Evolutionary conservation across 2,888 invertebrate species (phyloP), one percentile per base, ranked within the genome.

Genomic region (Chaitophorus viminalis): DNA sequence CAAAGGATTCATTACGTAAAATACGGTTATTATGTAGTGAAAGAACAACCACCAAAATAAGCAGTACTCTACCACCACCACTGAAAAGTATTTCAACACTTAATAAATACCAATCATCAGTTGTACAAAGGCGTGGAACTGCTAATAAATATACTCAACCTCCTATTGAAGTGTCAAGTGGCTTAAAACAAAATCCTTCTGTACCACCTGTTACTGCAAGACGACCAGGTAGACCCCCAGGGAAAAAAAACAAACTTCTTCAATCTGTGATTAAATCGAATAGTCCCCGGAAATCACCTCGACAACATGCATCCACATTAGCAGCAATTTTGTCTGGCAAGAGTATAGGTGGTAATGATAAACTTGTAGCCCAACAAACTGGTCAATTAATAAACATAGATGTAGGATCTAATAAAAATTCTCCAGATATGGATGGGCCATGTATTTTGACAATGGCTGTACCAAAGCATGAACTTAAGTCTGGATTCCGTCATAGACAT

Each of bases 281-380:
- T 68, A 79, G 89, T 76, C 88, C 89, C 3, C 82, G 97, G 72
- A 97, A 97, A 91, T 96, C 96, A 0, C 97, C 97, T 0, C 92
- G 97, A 36, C 97, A 97, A 91, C 97, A 97, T 91, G 97, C 97
- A 0, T 96, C 96, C 0, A 97, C 97, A 0, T 91, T 96, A 89
- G 97, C 97, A 0, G 95, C 97, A 29, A 87, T 74, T 25, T 31
- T 74, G 78, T 74, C 87, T n/a, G 75, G 46, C 2, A 79, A 72
- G 6, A 29, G 17, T 60, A 2, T 39, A 60, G 46, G 9, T 36
- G 31, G 9, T 72, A 29, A 29, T 31, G 86, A 74, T 33, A 75
- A 74, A 85, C 2, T 68, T 0, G 39, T 1, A 17, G 46, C 25
- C 11, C 74, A 75, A 65, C 29, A 76, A 17, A 17, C 52, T 33